A percentile compares a stretch with the other conserved stretches of the same genome.
Conservation (phyloP, 2,888 invertebrate species). For the Nymphalis c-album region DNA sequence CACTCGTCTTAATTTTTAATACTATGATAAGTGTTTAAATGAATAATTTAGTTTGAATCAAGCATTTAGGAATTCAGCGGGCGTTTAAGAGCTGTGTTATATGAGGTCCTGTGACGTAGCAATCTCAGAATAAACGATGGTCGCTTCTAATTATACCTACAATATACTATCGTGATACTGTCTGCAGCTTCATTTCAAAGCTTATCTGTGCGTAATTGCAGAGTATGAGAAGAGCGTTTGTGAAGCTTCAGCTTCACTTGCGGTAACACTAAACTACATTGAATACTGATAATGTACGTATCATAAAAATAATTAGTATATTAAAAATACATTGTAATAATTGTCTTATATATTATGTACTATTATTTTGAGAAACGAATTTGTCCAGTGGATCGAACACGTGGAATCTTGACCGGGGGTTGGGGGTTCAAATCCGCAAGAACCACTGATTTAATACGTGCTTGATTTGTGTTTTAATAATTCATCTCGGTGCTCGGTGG, state of each 20-base stretch:
- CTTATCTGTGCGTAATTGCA: slow-evolving; percentile 9
- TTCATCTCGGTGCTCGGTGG: too few species aligned
- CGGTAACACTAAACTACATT: neutral
- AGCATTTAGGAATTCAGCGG: slow-evolving; percentile 28
- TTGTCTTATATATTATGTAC: too few species aligned
- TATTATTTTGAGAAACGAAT: too few species aligned
- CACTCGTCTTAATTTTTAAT: too few species aligned
- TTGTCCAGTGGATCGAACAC: too few species aligned
- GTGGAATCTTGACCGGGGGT: too few species aligned
- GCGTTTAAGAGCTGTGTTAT: slow-evolving; percentile 36
- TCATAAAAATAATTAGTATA: too few species aligned
- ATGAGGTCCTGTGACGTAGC: slow-evolving; percentile 66
- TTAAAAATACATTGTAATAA: too few species aligned
- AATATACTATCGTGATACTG: slow-evolving; percentile 15
- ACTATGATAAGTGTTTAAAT: neutral
- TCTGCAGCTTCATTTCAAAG: slow-evolving; percentile 16
- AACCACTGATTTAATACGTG: too few species aligned
- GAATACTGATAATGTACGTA: too few species aligned
- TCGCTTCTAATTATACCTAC: slow-evolving; percentile 67
- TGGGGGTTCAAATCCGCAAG: too few species aligned
- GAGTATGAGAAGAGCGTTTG: slow-evolving; percentile 1
- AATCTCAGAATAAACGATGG: slow-evolving; percentile 74
- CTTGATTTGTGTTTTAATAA: too few species aligned
- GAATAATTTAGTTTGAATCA: slow-evolving; percentile 10
- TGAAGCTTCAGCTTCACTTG: neutral